phyloP scores from a whole-genome alignment of 2,888 invertebrate genomes.

The Seira musarum region DNA sequence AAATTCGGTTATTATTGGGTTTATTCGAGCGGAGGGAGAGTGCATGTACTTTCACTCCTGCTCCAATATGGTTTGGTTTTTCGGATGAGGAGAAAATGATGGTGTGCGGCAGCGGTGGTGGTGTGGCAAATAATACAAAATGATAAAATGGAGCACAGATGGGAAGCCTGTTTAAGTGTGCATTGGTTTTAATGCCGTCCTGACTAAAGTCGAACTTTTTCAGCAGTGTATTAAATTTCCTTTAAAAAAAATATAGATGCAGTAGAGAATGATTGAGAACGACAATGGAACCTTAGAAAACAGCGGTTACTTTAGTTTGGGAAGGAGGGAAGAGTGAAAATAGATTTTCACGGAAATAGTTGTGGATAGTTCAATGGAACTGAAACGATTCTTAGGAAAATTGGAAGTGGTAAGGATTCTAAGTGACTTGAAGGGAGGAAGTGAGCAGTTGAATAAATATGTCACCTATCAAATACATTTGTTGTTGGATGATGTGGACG shows the following conservation, averaged over 20 bases:
- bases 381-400: neutral
- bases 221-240: too few species aligned
- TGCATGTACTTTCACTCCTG: too few species aligned
- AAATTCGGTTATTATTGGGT: neutral
- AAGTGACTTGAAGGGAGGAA: too few species aligned
- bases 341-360: neutral
- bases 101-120: neutral
- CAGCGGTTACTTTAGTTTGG: neutral
- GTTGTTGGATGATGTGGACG: slow-evolving; percentile 19
- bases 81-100: neutral
- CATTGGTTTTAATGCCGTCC: too few species aligned
- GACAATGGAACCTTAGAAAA: neutral
- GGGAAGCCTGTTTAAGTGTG: slow-evolving; percentile 33
- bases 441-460: slow-evolving; percentile 45
- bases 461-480: slow-evolving; percentile 53
- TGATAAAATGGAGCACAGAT: slow-evolving; percentile 34
- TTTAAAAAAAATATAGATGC: too few species aligned
- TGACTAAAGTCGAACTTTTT: too few species aligned
- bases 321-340: neutral
- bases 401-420: too few species aligned
- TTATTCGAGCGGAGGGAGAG: too few species aligned
- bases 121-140: slow-evolving; percentile 14
- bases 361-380: neutral
- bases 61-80: too few species aligned
- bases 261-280: neutral